Base-by-base conservation (phyloP, 2,888 invertebrate species). In the Platerodrilus igneus region DNA sequence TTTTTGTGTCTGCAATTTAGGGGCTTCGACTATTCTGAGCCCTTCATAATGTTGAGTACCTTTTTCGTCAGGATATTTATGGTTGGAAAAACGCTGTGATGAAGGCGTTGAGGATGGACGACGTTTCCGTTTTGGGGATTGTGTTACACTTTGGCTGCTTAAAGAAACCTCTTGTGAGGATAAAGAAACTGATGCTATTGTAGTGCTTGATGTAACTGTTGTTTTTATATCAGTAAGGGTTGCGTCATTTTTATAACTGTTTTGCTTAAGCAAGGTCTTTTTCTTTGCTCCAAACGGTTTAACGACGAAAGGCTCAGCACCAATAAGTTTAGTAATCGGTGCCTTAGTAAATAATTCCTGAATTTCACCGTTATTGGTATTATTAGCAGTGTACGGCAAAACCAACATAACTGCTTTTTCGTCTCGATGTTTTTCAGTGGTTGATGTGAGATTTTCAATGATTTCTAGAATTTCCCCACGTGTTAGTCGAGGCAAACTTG, bases 281-380 rank as follows among this genome's bases (percentile, higher is more conserved):
- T 47, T 30, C 26, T 43, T 47, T 20, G 28, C 22, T 9, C 10
- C 11, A 21, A 20, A n/a, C n/a, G 38, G 13, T 23, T 39, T 31
- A 6, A 40, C 37, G 20, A 45, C 41, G 10, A 7, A 10, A 7
- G 48, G 3, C 3, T 13, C 8, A 18, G 65, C 66, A 0, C 64
- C 66, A 14, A 81, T 67, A 27, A 80, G 71, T 58, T 77, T 73
- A 1, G 77, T 72, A 44, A 82, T 67, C 1, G 84, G 83, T 26
- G 78, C 74, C 59, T 75, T 78, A 2, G 81, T 82, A 53, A 77
- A 83, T 1, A 83, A 61, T 50, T 82, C 81, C 55, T 79, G 75
- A 32, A 83, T 65, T 39, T 63, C 65, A 2, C 55, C 56, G 3
- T 72, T 69, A 2, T 73, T 70, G 1, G 73, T 70, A 49, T 77